Percentiles rank a stretch among this genome's conserved stretches.
These are phyloP conservation scores for Alsophila aescularia DNA, from an alignment of 2,888 invertebrate genomes.

Conservation along the genomic window DNA sequence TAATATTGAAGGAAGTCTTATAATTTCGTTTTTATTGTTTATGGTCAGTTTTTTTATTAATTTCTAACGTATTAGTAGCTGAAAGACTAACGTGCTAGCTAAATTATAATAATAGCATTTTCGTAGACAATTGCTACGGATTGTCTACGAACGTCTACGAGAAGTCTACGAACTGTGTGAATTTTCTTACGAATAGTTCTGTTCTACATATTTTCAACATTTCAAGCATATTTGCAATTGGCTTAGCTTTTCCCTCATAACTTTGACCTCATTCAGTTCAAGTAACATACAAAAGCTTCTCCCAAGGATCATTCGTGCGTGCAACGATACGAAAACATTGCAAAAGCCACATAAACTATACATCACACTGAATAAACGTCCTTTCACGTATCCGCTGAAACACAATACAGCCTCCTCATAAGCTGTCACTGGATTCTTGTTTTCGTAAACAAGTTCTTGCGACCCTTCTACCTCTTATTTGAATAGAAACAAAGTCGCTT, in stretches of 20 bases:
- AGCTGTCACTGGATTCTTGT: slow-evolving; percentile 64
- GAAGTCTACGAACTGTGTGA: slow-evolving; percentile 34
- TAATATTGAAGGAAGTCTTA: neutral
- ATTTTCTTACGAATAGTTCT: neutral
- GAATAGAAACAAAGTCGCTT: slow-evolving; percentile 42
- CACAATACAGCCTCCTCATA: slow-evolving; percentile 69
- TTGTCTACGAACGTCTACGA: slow-evolving; percentile 47
- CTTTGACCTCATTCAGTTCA: neutral
- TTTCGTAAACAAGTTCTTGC: slow-evolving; percentile 29
- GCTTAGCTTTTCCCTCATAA: neutral
- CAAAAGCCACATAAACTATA: slow-evolving; percentile 36
- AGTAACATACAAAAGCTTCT: neutral
- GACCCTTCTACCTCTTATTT: slow-evolving; percentile 34
- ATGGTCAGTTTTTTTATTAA: neutral
- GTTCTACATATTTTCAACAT: neutral
- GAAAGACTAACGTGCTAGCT: neutral
- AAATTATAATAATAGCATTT: neutral
- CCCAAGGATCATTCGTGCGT: no score
- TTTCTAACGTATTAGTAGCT: neutral
- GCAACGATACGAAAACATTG: slow-evolving; percentile 18
- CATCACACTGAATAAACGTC: slow-evolving; percentile 35
- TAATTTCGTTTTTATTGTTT: slow-evolving; percentile 21
- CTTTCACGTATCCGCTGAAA: slow-evolving; percentile 40
- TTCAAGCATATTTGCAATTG: neutral
- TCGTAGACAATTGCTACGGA: slow-evolving; percentile 44